These are phyloP conservation scores for Cerceris rybyensis DNA, from an alignment of 2,888 invertebrate species.

Conservation along the genomic window DNA sequence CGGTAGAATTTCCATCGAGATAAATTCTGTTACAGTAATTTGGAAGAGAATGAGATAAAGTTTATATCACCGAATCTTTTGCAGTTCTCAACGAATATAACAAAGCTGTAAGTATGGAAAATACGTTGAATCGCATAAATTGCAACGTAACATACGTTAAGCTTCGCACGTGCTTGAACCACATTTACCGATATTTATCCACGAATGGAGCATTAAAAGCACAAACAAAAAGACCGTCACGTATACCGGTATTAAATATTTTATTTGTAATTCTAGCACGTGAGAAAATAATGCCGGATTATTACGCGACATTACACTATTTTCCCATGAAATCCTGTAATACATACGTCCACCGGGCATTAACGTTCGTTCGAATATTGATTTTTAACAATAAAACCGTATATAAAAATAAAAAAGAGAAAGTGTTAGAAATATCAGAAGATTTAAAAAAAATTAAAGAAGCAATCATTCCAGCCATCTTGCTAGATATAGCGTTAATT, in stretches of 20 bases:
- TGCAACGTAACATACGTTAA: constrained; percentile 49
- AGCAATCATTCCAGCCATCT: no score
- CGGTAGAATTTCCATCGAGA: not conserved
- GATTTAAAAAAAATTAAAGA: no score
- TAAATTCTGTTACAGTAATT: constrained; percentile 78
- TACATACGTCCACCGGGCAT: no score
- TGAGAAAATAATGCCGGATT: constrained; percentile 24
- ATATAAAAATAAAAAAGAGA: no score
- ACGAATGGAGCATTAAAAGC: constrained; percentile 42
- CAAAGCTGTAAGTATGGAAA: constrained; percentile 83
- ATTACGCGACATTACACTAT: not conserved
- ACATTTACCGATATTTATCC: constrained; percentile 58
- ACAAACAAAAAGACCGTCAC: constrained; percentile 59
- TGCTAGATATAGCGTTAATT: no score
- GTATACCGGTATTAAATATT: constrained; percentile 51
- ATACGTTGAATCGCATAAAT: constrained; percentile 31
- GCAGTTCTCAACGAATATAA: constrained; percentile 79
- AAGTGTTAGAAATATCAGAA: no score
- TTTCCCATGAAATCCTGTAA: not conserved
- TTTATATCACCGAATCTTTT: constrained; percentile 81
- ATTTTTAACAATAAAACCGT: no score
- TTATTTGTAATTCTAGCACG: constrained; percentile 44
- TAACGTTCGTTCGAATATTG: no score
- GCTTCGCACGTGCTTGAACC: constrained; percentile 65
- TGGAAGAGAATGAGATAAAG: constrained; percentile 82